Evolutionary conservation across 2,113 vertebrate species (phyloP), one percentile per base, ranked within the genome.

Genomic region (Fulica atra): DNA sequence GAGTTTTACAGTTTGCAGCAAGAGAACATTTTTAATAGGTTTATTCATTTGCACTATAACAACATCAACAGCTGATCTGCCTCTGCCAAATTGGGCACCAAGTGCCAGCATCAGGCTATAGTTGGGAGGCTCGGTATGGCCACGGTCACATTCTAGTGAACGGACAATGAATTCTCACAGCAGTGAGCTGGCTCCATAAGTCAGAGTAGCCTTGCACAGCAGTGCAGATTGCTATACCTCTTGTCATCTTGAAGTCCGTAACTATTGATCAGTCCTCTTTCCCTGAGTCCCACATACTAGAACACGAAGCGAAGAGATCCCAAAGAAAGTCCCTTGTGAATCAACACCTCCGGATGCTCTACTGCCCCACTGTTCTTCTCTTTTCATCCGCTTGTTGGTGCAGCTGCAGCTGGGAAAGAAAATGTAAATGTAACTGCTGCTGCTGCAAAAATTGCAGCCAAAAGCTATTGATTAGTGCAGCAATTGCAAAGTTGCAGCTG

Each of bases 381-480:
- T 87, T 95, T 91, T 89, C 44, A 72, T 85, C 79, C 53, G 79
- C 59, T 71, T 87, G 16, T 46, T 85, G 66, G 44, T 89, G 51
- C 74, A 94, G 89, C 70, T 95, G 94, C 81, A 89, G 54, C 44
- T 77, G 70, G 65, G 46, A 90, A 93, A 86, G 71, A 61, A 92
- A 74, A 89, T 33, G 44, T 69, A 81, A 89, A 72, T 77, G 36
- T 89, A 89, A 89, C 31, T 97, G 96, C 91, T 94, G 78, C 66
- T 95, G 57, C 85, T 80, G 78, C 94, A 97, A 91, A 94, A 94
- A 65, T 21, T 95, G 95, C 93, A 96, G 93, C 96, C 93, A 94
- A 91, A 93, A 33, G 0, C 71, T 91, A 89, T 76, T 96, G 89
- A 97, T 92, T 85, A 97, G 84, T 95, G 74, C 63, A 95, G 89